These are phyloP conservation scores for Bemisia tabaci DNA, from an alignment of 1,140 invertebrate species.

Conservation along the genomic window DNA sequence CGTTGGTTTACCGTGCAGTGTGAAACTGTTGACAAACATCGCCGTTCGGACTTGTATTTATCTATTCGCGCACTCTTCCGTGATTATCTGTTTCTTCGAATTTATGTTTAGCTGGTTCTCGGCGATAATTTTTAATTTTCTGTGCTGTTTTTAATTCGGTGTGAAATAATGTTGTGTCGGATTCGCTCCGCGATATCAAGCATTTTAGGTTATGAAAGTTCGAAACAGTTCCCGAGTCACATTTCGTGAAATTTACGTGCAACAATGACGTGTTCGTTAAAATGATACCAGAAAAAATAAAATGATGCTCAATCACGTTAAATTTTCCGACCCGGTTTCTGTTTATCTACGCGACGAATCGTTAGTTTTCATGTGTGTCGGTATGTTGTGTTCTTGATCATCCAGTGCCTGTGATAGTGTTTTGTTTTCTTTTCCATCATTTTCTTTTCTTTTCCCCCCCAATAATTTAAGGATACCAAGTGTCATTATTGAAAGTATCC, in stretches of 20 bases:
- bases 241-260: neutral
- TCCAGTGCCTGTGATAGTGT: neutral
- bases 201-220: neutral
- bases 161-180: neutral
- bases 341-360: neutral
- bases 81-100: neutral
- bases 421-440: neutral
- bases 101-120: neutral
- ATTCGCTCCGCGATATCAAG: neutral
- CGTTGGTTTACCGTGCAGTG: neutral
- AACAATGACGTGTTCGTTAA: neutral
- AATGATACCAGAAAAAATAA: neutral
- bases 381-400: neutral
- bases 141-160: neutral
- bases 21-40: neutral
- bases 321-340: neutral
- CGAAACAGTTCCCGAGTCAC: neutral
- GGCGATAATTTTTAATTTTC: neutral
- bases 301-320: neutral
- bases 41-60: neutral
- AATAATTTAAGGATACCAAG: neutral
- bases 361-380: neutral
- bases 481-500: neutral
- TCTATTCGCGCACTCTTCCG: neutral
- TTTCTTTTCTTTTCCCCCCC: neutral